Conservation (phyloP, 2,888 invertebrate species). For the Anarsia innoxiella region DNA sequence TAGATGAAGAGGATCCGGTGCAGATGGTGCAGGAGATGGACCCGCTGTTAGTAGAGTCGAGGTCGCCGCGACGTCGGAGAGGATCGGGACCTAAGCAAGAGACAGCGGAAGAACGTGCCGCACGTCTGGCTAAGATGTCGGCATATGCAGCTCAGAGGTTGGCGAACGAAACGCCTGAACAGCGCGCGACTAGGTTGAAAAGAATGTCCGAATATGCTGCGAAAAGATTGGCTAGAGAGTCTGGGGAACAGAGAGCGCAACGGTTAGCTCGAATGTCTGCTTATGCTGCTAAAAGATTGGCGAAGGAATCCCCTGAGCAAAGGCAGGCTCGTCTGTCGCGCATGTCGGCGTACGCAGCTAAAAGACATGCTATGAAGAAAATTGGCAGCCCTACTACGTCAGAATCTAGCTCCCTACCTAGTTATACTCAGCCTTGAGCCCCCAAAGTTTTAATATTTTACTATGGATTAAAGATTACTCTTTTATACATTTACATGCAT, state of each 20-base stretch:
- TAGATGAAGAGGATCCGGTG: constrained; percentile 17
- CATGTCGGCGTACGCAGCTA: constrained; percentile 65
- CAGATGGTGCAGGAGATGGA: constrained; percentile 31
- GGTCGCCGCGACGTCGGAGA: constrained; percentile 28
- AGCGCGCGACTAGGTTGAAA: constrained; percentile 48
- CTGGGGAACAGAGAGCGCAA: constrained; percentile 50
- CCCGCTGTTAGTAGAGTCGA: constrained; percentile 20
- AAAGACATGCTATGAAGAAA: constrained; percentile 51
- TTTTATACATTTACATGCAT: too few relatives aligned
- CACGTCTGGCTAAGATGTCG: constrained; percentile 59
- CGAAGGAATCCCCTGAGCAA: constrained; percentile 58
- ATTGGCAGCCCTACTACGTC: too few relatives aligned
- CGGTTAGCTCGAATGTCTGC: constrained; percentile 63
- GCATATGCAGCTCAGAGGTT: constrained; percentile 62
- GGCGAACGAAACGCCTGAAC: constrained; percentile 58
- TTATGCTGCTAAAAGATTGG: constrained; percentile 59
- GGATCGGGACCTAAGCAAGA: constrained; percentile 36
- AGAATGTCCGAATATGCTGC: constrained; percentile 69
- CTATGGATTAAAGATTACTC: too few relatives aligned
- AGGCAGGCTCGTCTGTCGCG: constrained; percentile 45
- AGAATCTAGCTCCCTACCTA: too few relatives aligned
- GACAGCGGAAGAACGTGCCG: constrained; percentile 46
- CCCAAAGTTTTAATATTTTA: too few relatives aligned
- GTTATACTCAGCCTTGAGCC: too few relatives aligned
- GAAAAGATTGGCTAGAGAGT: constrained; percentile 50